Percentiles rank a stretch among this genome's conserved stretches.
phyloP scores from a whole-genome alignment of 2,113 vertebrate species.

The Nerophis ophidion region DNA sequence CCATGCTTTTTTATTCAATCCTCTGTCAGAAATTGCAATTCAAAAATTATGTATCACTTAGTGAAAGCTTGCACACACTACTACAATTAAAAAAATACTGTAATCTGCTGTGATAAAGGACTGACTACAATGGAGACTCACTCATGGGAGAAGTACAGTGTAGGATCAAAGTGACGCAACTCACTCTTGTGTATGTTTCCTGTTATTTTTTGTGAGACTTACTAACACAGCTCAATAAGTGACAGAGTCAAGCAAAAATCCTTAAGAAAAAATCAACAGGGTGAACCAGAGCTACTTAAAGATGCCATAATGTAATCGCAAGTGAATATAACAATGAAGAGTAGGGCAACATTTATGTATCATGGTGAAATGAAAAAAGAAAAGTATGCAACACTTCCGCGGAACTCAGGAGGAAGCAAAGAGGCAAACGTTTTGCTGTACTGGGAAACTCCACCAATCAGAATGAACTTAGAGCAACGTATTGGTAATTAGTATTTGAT shows the following conservation, averaged over 20 bases:
- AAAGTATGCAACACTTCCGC: not conserved
- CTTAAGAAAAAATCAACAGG: not conserved
- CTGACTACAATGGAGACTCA: not conserved
- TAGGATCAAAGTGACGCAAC: too few species aligned
- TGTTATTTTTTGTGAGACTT: not conserved
- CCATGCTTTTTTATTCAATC: not conserved
- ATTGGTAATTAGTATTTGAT: too few species aligned
- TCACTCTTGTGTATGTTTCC: not conserved
- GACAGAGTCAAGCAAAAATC: constrained; percentile 22
- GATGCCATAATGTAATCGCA: not conserved
- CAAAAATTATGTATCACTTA: not conserved
- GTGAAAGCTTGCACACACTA: too few species aligned
- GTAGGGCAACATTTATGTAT: too few species aligned
- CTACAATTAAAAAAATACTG: too few species aligned
- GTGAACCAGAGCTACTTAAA: not conserved
- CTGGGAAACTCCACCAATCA: constrained; percentile 13
- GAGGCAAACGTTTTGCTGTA: constrained; percentile 16
- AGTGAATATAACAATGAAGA: not conserved
- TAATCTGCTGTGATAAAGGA: too few species aligned
- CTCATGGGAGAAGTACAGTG: not conserved
- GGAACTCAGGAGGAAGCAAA: constrained; percentile 20
- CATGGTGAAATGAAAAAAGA: not conserved
- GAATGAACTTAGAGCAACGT: not conserved
- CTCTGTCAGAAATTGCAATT: not conserved
- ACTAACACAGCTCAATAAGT: constrained; percentile 19